Conservation (phyloP, 2,797 vertebrate genomes). For the Mormyrops boulengeri region DNA sequence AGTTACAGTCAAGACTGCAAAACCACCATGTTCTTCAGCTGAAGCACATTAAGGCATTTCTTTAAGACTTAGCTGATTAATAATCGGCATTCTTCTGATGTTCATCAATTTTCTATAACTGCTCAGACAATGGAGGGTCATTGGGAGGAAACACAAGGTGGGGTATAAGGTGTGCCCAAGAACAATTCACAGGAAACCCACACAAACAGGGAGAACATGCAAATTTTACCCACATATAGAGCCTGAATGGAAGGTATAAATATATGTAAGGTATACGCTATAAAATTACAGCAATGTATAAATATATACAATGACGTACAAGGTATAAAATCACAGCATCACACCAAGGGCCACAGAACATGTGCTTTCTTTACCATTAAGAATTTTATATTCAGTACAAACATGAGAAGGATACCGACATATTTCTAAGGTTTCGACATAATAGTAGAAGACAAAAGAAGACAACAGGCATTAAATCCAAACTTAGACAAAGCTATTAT, state of each 20-base stretch:
- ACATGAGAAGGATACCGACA: neutral
- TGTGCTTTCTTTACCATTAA: neutral
- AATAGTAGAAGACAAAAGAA: neutral
- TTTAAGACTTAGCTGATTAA: neutral
- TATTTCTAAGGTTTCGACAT: neutral
- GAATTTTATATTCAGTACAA: neutral
- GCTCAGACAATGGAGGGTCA: neutral
- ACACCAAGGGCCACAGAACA: neutral
- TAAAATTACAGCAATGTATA: neutral
- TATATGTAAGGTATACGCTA: neutral
- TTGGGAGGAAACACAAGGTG: neutral
- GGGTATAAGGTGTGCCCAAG: neutral
- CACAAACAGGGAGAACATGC: neutral
- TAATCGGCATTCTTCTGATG: neutral
- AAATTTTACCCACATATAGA: neutral
- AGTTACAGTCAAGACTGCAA: neutral
- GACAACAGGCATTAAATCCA: neutral
- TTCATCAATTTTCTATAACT: neutral
- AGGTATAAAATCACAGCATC: neutral
- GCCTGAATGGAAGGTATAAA: neutral
- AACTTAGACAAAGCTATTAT: neutral
- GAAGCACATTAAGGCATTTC: neutral
- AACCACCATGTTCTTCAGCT: neutral
- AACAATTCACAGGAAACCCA: neutral
- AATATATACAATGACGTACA: neutral